Conservation (phyloP, 1,140 invertebrate species). For the Anoplolepis gracilipes region DNA sequence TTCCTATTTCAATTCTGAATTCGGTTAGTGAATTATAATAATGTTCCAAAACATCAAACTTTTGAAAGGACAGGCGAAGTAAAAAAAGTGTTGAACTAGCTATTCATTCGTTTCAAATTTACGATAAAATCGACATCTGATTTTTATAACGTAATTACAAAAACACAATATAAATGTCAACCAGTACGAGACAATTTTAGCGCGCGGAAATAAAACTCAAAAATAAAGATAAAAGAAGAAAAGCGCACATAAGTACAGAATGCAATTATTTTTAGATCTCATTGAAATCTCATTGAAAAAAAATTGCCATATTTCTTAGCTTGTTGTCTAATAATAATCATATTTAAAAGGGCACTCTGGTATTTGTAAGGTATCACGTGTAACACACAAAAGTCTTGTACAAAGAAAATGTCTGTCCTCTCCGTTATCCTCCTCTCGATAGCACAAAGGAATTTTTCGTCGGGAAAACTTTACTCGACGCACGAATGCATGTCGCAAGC, state of each 20-base stretch:
- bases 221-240: not conserved
- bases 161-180: not conserved
- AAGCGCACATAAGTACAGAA: not conserved
- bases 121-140: not conserved
- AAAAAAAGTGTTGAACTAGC: not conserved
- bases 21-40: not conserved
- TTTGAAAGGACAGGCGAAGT: not conserved
- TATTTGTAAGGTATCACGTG: constrained; percentile 29
- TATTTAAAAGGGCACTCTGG: constrained; percentile 16
- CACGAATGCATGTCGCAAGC: constrained; percentile 42
- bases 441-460: constrained; percentile 51
- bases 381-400: constrained; percentile 6
- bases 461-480: constrained; percentile 9
- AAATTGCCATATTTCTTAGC: not conserved
- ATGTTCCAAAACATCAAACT: not conserved
- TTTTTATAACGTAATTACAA: not conserved
- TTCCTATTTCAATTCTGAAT: not conserved
- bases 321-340: not conserved
- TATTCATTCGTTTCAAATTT: constrained; percentile 1
- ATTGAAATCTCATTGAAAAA: not conserved
- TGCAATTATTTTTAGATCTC: not conserved
- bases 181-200: not conserved
- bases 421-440: constrained; percentile 25
- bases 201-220: not conserved
- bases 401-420: constrained; percentile 49